Evolutionary conservation across 2,888 invertebrate species (phyloP).

Genomic region (Emmelina monodactyla): DNA sequence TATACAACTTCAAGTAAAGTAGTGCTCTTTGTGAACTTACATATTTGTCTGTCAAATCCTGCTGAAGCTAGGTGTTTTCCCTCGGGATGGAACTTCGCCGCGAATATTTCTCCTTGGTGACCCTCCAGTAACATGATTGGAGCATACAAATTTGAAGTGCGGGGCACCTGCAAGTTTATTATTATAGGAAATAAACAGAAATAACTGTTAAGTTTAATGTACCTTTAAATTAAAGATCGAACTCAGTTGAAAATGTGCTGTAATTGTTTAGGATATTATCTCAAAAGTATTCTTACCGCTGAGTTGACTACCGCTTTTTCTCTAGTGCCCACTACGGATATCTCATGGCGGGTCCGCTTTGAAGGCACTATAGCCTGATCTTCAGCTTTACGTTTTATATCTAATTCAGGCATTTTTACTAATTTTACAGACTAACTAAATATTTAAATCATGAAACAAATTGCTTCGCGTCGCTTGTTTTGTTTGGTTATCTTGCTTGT

Average conservation of each 20-base stretch:
- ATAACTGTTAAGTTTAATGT: no score
- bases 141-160: slow-evolving; percentile 88
- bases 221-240: no score
- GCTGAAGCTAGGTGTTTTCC: slow-evolving; percentile 93
- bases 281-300: slow-evolving; percentile 60
- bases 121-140: slow-evolving; percentile 97
- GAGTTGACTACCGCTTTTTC: slow-evolving; percentile 78
- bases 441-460: no score
- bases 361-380: slow-evolving; percentile 67
- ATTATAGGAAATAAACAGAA: no score
- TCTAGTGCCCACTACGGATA: slow-evolving; percentile 71
- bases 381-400: slow-evolving; percentile 70
- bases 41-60: slow-evolving; percentile 95
- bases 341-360: slow-evolving; percentile 77
- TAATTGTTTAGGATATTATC: no score
- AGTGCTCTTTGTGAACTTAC: no score
- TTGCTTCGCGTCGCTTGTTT: no score
- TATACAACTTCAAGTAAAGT: no score
- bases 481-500: no score
- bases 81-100: slow-evolving; percentile 94
- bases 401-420: slow-evolving; percentile 50
- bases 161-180: slow-evolving; percentile 62
- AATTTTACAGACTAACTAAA: no score
- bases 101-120: slow-evolving; percentile 96
- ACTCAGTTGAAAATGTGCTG: no score